Evolutionary conservation across 2,888 invertebrate species (phyloP).

Genomic region (Drosophila suboccidentalis): DNA sequence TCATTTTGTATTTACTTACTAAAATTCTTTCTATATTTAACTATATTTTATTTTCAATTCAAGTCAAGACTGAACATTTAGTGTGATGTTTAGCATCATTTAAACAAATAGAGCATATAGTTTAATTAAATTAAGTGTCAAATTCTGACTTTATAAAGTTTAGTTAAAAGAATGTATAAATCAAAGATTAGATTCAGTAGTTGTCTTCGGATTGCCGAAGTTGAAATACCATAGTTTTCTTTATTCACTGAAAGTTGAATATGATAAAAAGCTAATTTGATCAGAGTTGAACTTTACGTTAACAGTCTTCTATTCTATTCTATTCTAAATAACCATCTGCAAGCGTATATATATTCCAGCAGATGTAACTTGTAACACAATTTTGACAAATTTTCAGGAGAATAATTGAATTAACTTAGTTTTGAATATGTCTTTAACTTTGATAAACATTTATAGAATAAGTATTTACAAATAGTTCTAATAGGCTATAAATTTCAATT

Average conservation of each 20-base stretch:
- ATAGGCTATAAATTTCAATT: not conserved
- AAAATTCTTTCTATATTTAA: slow-evolving; percentile 33
- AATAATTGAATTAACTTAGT: not conserved
- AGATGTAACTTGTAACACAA: not conserved
- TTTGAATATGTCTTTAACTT: not conserved
- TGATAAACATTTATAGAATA: not conserved
- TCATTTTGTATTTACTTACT: slow-evolving; percentile 28
- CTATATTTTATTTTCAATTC: slow-evolving; percentile 14
- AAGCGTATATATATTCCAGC: not conserved
- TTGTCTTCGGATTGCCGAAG: slow-evolving; percentile 10
- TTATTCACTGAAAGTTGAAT: not conserved
- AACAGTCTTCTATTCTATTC: not conserved
- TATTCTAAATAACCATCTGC: not conserved
- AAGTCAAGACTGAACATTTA: slow-evolving; percentile 24
- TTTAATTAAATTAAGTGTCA: slow-evolving; percentile 11
- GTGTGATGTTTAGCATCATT: slow-evolving; percentile 31
- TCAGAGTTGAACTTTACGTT: not conserved
- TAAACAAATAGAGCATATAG: slow-evolving; percentile 13
- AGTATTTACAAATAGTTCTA: not conserved
- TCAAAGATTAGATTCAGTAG: not conserved
- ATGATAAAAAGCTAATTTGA: not conserved
- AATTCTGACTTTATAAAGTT: too few relatives aligned
- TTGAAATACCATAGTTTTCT: not conserved
- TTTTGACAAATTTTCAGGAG: not conserved
- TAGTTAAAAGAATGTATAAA: not conserved